phyloP scores from a whole-genome alignment of 2,113 vertebrate genomes.

The Galbula dea region DNA sequence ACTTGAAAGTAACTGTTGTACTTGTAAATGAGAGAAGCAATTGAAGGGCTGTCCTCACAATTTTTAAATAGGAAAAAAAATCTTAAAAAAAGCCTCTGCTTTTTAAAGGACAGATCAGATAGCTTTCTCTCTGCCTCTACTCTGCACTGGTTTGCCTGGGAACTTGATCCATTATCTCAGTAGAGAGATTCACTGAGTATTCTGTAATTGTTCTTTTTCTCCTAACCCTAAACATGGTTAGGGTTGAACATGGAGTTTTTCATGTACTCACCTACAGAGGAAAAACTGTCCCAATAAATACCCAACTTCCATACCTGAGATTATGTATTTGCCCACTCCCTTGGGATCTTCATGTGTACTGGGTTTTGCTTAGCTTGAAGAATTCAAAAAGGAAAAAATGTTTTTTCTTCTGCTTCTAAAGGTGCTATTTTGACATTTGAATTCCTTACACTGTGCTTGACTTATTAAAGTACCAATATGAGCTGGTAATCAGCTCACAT shows the following conservation, averaged over 20 bases:
- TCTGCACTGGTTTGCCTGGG: background rate
- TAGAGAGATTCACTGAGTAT: background rate
- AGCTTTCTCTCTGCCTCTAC: background rate
- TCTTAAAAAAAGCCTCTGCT: background rate
- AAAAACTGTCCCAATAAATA: background rate
- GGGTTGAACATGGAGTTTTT: background rate
- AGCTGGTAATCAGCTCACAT: background rate
- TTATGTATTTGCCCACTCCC: background rate
- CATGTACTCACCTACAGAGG: background rate
- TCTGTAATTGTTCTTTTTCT: background rate
- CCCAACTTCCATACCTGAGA: background rate
- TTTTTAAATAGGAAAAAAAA: background rate
- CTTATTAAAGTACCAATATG: background rate
- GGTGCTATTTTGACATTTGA: slow-evolving; percentile 49
- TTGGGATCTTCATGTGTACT: background rate
- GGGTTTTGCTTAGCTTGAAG: background rate
- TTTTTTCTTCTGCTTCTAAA: slow-evolving; percentile 14
- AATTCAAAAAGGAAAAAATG: background rate
- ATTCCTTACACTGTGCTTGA: slow-evolving; percentile 47
- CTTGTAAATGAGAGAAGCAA: slow-evolving; percentile 35
- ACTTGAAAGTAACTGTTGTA: slow-evolving; percentile 66
- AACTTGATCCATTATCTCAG: background rate
- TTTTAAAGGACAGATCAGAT: background rate
- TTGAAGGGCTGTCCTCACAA: slow-evolving; percentile 35
- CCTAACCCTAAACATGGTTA: no score